Evolutionary conservation across 2,888 invertebrate species (phyloP).

Genomic region (Lasioglossum oenotherae): DNA sequence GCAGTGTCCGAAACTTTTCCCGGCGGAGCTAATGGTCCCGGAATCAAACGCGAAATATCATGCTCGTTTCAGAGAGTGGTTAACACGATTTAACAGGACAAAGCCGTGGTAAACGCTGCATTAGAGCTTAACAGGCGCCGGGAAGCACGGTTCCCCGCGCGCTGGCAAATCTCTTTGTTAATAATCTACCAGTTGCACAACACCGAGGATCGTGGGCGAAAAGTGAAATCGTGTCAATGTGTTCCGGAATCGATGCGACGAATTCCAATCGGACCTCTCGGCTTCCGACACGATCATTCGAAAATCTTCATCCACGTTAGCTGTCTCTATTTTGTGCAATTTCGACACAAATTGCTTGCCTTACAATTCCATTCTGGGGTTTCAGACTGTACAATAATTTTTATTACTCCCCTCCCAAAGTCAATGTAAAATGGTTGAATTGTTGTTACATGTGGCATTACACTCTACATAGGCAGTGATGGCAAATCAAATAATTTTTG

Average conservation of each 20-base stretch:
- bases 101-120: constrained; percentile 10
- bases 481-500: too few relatives aligned
- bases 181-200: constrained; percentile 42
- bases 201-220: not conserved
- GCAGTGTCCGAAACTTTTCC: not conserved
- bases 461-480: too few relatives aligned
- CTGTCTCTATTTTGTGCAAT: too few relatives aligned
- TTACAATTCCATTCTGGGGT: too few relatives aligned
- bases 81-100: constrained; percentile 21
- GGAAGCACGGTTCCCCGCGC: constrained; percentile 1
- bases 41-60: not conserved
- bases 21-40: not conserved
- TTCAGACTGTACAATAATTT: too few relatives aligned
- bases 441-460: too few relatives aligned
- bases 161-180: constrained; percentile 36
- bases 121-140: constrained; percentile 20
- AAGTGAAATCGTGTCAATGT: constrained; percentile 16
- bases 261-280: not conserved
- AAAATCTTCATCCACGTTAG: not conserved
- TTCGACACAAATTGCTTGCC: too few relatives aligned
- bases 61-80: not conserved
- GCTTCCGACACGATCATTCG: constrained; percentile 39
- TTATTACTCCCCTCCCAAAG: too few relatives aligned
- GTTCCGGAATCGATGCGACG: not conserved
- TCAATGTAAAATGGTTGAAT: too few relatives aligned